Conservation (phyloP, 2,888 invertebrate genomes). For the Tiliacea citrago region DNA sequence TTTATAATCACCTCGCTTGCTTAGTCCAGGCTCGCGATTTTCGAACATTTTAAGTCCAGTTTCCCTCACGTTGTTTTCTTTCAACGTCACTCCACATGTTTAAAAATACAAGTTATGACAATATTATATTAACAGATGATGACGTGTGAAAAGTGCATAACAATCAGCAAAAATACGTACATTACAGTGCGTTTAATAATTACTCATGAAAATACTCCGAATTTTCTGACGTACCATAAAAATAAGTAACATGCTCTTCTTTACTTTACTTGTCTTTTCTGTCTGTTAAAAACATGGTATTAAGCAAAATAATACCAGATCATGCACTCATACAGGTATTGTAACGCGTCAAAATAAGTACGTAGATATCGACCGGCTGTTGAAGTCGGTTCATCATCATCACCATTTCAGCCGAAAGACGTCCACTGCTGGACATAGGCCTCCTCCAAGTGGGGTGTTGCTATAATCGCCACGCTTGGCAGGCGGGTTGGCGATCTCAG, state of each 20-base stretch:
- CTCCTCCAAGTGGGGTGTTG: too few relatives aligned
- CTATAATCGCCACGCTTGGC: too few relatives aligned
- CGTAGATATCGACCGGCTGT: not conserved
- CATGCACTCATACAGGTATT: not conserved
- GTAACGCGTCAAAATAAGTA: slow-evolving; percentile 2
- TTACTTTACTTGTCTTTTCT: slow-evolving; percentile 4
- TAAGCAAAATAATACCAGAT: not conserved
- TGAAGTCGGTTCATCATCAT: too few relatives aligned
- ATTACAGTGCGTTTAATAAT: too few relatives aligned
- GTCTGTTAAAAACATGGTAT: not conserved
- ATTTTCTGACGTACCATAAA: not conserved
- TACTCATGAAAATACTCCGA: not conserved
- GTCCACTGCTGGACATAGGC: too few relatives aligned
- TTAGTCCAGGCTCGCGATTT: not conserved
- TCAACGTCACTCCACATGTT: too few relatives aligned
- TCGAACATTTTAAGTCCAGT: not conserved
- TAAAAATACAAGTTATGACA: too few relatives aligned
- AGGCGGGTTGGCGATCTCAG: too few relatives aligned
- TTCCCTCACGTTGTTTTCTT: too few relatives aligned
- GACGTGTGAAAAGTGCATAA: not conserved
- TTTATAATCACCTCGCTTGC: not conserved
- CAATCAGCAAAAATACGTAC: slow-evolving; percentile 17
- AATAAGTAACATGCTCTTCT: not conserved
- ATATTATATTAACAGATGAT: slow-evolving; percentile 3
- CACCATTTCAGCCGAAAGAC: too few relatives aligned